Evolutionary conservation across 2,797 vertebrate genomes (phyloP), one percentile per base, ranked within the genome.

Genomic region (Malacoraja senta): DNA sequence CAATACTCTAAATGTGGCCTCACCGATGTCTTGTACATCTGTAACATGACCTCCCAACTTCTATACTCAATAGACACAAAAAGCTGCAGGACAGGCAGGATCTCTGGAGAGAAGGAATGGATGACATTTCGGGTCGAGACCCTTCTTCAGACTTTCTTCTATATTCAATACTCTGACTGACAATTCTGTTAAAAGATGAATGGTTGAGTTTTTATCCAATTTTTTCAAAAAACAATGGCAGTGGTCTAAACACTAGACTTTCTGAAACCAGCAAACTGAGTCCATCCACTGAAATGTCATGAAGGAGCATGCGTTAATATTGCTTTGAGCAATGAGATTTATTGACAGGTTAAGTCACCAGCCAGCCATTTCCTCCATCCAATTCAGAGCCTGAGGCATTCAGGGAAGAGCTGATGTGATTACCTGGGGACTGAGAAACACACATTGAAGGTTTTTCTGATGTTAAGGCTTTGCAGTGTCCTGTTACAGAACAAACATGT

Each of bases 261-360:
- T 3, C 53, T 61, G 26, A 21, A n/a, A 29, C n/a, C n/a, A 13
- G 26, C 26, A 29, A 58, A 83, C 81, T 29, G 3, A 32, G n/a
- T 32, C 29, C 0, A 12, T 88, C 29, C 21, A 58, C 44, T 44
- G 63, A 68, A 88, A 88, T 65, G 3, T 63, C 15, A 0, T 76
- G 74, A 53, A 38, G 68, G 17, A 76, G 71, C 24, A 58, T 76
- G 90, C 21, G 90, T 92, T 92, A 76, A 92, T 44, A 38, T 92
- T 92, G 26, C 38, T 76, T 76, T 92, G 71, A 72, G 44, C 32
- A 26, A 24, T 74, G 35, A 76, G 90, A 92, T 92, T 92, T 92
- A 92, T 53, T 92, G 68, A 92, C 90, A 92, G 90, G 71, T 92
- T 92, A 92, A 92, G 44, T 92, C 71, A 76, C 68, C 71, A 92